Conservation (phyloP, 2,113 vertebrate genomes). For the Cyanocitta stelleri region DNA sequence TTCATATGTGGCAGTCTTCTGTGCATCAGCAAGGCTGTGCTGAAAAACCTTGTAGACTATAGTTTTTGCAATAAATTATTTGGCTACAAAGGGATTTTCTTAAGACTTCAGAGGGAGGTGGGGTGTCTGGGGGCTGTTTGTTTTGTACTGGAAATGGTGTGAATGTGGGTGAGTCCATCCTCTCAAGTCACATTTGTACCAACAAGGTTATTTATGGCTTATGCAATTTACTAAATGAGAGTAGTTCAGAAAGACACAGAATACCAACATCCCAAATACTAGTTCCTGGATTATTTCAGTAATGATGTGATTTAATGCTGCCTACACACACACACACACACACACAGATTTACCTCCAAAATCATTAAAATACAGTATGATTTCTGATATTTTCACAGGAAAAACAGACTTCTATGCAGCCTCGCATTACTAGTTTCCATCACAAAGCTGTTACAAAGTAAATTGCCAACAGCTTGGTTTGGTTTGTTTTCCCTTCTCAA, state of each 20-base stretch:
- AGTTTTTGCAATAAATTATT: neutral
- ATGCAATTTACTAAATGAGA: neutral
- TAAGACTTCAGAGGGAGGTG: neutral
- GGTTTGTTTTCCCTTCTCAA: neutral
- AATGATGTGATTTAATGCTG: neutral
- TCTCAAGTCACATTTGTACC: neutral
- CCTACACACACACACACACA: neutral
- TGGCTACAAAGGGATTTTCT: neutral
- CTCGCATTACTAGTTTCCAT: neutral
- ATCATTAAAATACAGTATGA: neutral
- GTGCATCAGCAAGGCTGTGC: neutral
- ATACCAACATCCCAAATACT: neutral
- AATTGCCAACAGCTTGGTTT: neutral
- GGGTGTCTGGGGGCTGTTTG: neutral
- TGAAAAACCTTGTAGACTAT: neutral
- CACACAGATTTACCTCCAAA: neutral
- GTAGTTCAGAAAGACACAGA: neutral
- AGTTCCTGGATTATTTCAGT: neutral
- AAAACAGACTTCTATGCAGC: neutral
- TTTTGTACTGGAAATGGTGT: neutral
- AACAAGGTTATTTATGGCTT: neutral
- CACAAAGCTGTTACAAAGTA: neutral
- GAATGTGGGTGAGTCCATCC: neutral
- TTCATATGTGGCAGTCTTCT: neutral
- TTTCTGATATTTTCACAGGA: neutral